phyloP scores from a whole-genome alignment of 2,797 vertebrate species.

The Lepus townsendii region DNA sequence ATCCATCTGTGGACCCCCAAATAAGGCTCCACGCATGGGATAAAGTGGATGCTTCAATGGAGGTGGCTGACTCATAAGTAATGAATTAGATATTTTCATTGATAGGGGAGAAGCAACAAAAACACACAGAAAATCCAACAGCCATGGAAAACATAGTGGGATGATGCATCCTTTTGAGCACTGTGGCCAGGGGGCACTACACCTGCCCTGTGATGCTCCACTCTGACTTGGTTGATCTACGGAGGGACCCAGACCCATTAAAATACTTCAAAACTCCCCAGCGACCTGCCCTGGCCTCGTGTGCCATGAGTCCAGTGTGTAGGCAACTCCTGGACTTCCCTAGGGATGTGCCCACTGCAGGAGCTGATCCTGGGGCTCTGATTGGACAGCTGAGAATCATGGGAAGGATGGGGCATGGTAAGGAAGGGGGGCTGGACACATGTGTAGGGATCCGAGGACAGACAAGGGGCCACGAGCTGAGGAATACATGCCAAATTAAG shows the following conservation, averaged over 20 bases:
- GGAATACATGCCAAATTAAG: neutral
- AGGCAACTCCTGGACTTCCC: neutral
- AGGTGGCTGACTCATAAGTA: neutral
- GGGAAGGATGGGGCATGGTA: neutral
- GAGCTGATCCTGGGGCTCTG: neutral
- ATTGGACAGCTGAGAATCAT: neutral
- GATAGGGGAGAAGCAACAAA: neutral
- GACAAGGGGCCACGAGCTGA: neutral
- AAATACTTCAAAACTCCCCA: neutral
- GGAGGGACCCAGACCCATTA: no score
- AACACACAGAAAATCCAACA: neutral
- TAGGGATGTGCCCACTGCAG: no score
- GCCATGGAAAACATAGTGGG: accelerated
- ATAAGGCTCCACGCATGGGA: neutral
- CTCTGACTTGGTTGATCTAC: neutral
- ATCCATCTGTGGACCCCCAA: neutral
- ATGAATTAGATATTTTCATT: neutral
- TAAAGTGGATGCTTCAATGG: neutral
- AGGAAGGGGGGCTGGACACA: neutral
- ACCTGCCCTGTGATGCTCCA: neutral
- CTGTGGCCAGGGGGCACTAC: neutral
- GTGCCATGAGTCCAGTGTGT: neutral
- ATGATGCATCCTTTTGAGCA: neutral
- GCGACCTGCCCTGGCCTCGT: neutral
- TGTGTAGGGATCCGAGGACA: neutral